Base-by-base conservation (phyloP, 2,888 invertebrate species). In the Argyra leucocephala region DNA sequence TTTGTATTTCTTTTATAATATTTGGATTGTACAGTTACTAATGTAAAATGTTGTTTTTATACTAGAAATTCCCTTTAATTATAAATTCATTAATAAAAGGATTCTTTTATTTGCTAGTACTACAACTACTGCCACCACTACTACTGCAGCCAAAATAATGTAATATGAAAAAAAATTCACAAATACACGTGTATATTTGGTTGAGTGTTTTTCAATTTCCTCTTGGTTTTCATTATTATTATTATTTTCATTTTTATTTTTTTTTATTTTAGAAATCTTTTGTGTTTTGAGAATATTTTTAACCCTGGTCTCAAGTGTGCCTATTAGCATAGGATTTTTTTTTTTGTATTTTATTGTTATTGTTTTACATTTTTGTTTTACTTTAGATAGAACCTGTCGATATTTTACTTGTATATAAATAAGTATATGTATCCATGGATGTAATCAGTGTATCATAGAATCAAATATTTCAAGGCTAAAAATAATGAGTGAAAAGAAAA, bases 231-330 rank as follows among this genome's bases (percentile, higher is more conserved):
- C 37, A 9, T 37, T 37, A 10, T 37, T 26, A 6, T 26, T 37
- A n/a, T 5, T 15, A 37, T 37, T 10, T 37, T 37, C 37, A 9
- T 37, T 37, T 15, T 37, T 26, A 6, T 26, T 37, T 37, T 12
- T 48, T 48, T 48, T 48, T 48, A 3, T 48, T 48, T 48, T 48
- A 18, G 18, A 18, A 48, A 48, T 48, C 48, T 18, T 48, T 48
- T 48, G 48, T 48, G 5, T 48, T 48, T 2, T 18, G 6, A 48
- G 48, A n/a, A 48, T 48, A 18, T 48, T 48, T 48, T 48, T 48
- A 18, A 48, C 48, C n/a, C n/a, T 48, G 48, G 48, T 48, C 48
- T 48, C 48, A 48, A 48, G 48, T 48, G n/a, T 48, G 48, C 48
- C 48, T 48, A 48, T 48, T 48, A 48, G n/a, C n/a, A n/a, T 48